phyloP scores from a whole-genome alignment of 2,888 invertebrate genomes.

The Acanthosepion esculentum region DNA sequence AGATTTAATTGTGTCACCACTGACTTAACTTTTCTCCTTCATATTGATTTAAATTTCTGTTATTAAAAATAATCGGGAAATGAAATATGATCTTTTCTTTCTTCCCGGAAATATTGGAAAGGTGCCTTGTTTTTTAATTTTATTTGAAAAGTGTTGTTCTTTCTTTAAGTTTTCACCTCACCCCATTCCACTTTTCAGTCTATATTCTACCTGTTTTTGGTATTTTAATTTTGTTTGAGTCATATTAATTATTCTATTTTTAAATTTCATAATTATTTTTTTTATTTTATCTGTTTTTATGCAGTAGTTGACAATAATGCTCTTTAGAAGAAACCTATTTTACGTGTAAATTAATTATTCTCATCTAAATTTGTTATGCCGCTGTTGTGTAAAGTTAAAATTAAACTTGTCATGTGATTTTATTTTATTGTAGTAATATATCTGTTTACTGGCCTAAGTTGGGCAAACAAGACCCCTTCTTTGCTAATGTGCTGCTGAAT shows the following conservation, averaged over 20 bases:
- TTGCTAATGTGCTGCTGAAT: background rate
- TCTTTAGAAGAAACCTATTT: too few relatives aligned
- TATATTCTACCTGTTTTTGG: background rate
- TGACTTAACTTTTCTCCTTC: too few relatives aligned
- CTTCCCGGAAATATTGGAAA: too few relatives aligned
- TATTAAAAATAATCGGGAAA: too few relatives aligned
- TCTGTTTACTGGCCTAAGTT: background rate
- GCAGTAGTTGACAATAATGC: background rate
- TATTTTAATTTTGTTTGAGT: background rate
- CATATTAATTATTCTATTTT: background rate
- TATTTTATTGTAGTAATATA: too few relatives aligned
- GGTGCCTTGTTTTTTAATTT: background rate
- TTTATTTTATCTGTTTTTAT: background rate
- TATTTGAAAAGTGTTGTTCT: background rate
- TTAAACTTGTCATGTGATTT: background rate
- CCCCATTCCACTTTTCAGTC: background rate
- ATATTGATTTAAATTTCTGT: too few relatives aligned
- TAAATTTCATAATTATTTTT: background rate
- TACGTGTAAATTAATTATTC: too few relatives aligned
- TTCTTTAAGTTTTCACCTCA: background rate
- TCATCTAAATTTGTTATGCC: too few relatives aligned
- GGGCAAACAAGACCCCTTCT: slow-evolving; percentile 6
- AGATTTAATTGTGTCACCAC: too few relatives aligned
- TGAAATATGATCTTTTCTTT: too few relatives aligned
- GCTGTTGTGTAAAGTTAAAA: background rate